Evolutionary conservation across 2,888 invertebrate species (phyloP).

Genomic region (Neocrepidodera transversa): DNA sequence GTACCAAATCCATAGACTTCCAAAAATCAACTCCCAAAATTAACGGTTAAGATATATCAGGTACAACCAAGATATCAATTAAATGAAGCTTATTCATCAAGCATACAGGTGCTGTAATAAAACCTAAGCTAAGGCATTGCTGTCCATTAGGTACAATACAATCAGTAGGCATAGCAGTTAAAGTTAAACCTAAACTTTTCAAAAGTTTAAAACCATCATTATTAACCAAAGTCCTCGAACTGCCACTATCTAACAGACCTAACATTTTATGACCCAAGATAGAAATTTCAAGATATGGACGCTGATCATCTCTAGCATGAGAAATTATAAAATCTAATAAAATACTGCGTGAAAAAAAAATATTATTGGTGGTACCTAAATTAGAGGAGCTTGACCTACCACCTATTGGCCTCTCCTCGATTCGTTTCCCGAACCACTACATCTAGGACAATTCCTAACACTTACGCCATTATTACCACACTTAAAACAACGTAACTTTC

Average conservation of each 20-base stretch:
- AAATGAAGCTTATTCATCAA: neutral
- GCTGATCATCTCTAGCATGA: neutral
- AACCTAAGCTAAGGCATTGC: neutral
- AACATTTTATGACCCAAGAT: neutral
- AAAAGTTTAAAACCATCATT: neutral
- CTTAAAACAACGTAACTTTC: neutral
- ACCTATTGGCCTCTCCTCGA: neutral
- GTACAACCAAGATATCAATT: slow-evolving; percentile 10
- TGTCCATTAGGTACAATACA: no score
- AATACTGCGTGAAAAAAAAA: neutral
- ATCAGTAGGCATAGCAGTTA: neutral
- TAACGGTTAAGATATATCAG: no score
- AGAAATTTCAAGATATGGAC: neutral
- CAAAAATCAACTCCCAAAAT: slow-evolving; percentile 16
- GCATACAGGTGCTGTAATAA: neutral
- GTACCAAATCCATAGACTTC: slow-evolving; percentile 5
- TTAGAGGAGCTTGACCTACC: no score
- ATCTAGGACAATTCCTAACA: neutral
- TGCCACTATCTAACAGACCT: neutral
- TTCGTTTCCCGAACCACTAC: neutral
- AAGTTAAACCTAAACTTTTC: neutral
- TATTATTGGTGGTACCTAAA: neutral
- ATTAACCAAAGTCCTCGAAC: neutral
- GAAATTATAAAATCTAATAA: neutral
- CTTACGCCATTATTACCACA: neutral